These are phyloP conservation scores for Nasonia oneida DNA, from an alignment of 2,888 invertebrate species.

Conservation along the genomic window DNA sequence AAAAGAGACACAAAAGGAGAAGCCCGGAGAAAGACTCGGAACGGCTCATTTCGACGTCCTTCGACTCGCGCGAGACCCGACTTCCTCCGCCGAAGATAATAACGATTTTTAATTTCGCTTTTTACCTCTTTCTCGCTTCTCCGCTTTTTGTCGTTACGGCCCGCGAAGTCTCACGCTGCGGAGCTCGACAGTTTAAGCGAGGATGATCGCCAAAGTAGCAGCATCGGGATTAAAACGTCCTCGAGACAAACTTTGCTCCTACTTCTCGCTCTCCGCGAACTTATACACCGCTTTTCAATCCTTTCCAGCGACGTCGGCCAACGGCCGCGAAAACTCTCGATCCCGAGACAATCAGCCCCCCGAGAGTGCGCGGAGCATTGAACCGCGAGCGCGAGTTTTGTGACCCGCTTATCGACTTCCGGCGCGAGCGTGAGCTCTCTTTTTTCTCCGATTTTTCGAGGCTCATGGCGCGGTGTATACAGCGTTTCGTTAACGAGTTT, in stretches of 20 bases:
- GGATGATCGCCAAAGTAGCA: not conserved
- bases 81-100: constrained; percentile 7
- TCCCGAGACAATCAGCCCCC: too few species aligned
- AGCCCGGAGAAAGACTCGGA: not conserved
- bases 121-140: not conserved
- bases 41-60: not conserved
- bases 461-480: not conserved
- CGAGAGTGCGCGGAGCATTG: not conserved
- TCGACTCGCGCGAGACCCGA: not conserved
- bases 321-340: too few species aligned
- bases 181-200: not conserved
- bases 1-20: not conserved
- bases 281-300: too few species aligned
- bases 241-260: not conserved
- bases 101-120: constrained; percentile 5
- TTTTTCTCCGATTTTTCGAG: not conserved
- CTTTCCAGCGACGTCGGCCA: too few species aligned
- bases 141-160: not conserved
- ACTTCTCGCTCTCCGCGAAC: not conserved
- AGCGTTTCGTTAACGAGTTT: constrained; percentile 25
- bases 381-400: not conserved
- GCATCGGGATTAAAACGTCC: not conserved
- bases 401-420: constrained; percentile 30
- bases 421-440: not conserved
- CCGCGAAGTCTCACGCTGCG: not conserved